phyloP scores from a whole-genome alignment of 2,797 vertebrate genomes.

The Enteromius fasciolatus region DNA sequence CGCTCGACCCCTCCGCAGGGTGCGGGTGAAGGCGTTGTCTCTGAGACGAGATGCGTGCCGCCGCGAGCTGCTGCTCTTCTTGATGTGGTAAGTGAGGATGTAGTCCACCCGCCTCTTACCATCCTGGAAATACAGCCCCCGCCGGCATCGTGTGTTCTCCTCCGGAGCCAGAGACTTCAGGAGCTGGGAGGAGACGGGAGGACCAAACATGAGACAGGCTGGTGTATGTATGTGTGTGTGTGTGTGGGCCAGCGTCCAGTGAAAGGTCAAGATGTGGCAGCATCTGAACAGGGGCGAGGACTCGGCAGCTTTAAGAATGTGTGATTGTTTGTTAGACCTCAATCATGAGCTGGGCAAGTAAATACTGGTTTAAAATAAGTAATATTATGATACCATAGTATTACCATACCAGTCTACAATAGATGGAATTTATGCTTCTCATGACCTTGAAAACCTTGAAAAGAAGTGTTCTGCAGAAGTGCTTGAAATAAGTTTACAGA shows the following conservation, averaged over 20 bases:
- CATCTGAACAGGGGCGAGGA: background rate
- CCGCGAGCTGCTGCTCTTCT: slow-evolving; percentile 76
- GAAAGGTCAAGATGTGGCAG: slow-evolving; percentile 1
- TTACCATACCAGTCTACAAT: background rate
- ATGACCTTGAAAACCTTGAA: background rate
- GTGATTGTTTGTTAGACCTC: background rate
- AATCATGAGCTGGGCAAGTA: background rate
- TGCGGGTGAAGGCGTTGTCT: slow-evolving; percentile 75
- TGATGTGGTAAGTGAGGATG: slow-evolving; percentile 89
- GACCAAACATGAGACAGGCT: slow-evolving; percentile 44
- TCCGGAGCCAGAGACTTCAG: slow-evolving; percentile 87
- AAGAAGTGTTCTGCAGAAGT: background rate
- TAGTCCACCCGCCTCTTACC: slow-evolving; percentile 93
- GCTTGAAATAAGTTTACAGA: background rate
- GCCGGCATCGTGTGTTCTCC: slow-evolving; percentile 83
- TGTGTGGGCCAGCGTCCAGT: slow-evolving; percentile 8
- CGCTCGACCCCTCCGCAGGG: slow-evolving; percentile 72
- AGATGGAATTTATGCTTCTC: background rate
- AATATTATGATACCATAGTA: background rate
- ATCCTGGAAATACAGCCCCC: slow-evolving; percentile 90
- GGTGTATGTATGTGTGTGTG: slow-evolving; percentile 39
- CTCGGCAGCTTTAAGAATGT: background rate
- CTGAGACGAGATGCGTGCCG: slow-evolving; percentile 74
- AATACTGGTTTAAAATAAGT: background rate
- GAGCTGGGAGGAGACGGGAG: slow-evolving; percentile 73